Percentiles rank a stretch among this genome's conserved stretches.
Conservation (phyloP, 2,113 vertebrate genomes). For the Pristiophorus japonicus region DNA sequence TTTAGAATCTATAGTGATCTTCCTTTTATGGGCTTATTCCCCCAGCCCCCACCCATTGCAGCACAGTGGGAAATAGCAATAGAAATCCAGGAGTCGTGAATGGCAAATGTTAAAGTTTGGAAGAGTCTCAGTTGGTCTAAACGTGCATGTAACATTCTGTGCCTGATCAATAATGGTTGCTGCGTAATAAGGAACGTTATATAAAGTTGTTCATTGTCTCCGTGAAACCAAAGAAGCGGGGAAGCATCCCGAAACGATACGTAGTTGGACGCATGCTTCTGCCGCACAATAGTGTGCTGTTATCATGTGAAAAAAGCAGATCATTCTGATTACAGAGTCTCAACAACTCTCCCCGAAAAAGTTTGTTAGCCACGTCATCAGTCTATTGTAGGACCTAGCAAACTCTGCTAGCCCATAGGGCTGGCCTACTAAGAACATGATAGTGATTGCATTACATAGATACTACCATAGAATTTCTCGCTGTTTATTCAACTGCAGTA, state of each 20-base stretch:
- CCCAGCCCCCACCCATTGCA: background rate
- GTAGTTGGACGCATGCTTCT: background rate
- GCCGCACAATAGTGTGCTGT: background rate
- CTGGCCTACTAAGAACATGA: background rate
- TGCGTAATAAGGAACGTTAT: background rate
- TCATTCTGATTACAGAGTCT: background rate
- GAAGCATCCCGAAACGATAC: background rate
- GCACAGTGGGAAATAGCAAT: background rate
- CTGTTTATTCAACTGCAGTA: background rate
- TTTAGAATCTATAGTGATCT: slow-evolving; percentile 7
- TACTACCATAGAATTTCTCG: background rate
- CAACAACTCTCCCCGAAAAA: background rate
- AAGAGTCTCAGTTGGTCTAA: background rate
- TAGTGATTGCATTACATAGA: background rate
- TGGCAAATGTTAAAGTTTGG: background rate
- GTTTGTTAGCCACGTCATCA: background rate
- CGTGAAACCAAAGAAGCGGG: background rate
- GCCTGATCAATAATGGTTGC: background rate
- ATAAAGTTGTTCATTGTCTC: background rate
- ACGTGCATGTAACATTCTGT: background rate
- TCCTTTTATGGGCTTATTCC: background rate
- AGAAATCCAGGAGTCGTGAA: background rate
- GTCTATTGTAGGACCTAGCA: background rate
- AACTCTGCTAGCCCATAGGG: background rate
- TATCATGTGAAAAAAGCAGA: background rate